Percentiles rank a stretch among this genome's conserved stretches.
phyloP scores from a whole-genome alignment of 2,113 vertebrate genomes.

The Lepus europaeus region DNA sequence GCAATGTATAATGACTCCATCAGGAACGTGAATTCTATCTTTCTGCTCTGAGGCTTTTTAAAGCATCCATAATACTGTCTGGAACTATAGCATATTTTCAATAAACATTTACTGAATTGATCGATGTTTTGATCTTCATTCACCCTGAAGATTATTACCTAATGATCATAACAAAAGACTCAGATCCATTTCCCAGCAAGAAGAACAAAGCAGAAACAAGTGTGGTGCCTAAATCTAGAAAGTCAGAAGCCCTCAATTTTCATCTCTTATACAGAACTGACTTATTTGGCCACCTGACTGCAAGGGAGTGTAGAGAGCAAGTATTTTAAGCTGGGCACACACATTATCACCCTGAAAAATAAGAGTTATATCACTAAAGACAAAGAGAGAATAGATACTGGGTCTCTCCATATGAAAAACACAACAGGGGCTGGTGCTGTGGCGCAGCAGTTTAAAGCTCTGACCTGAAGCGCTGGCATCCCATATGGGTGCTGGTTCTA shows the following conservation, averaged over 20 bases:
- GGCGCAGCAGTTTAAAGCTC: no score
- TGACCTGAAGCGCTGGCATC: no score
- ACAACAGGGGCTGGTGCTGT: no score
- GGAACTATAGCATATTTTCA: neutral
- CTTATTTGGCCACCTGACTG: conserved; percentile 37
- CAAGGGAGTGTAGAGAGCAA: conserved; percentile 59
- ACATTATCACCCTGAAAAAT: neutral
- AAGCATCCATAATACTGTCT: neutral
- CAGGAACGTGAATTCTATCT: neutral
- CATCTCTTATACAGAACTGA: conserved; percentile 45
- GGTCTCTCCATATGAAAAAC: neutral
- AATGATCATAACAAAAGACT: neutral
- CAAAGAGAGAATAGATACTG: conserved; percentile 16
- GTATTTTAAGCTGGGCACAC: conserved; percentile 58
- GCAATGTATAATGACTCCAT: neutral
- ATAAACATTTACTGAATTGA: conserved; percentile 7
- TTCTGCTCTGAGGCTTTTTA: neutral
- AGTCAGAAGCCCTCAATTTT: conserved; percentile 28
- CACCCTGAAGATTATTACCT: conserved; percentile 4
- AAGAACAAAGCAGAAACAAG: conserved; percentile 40
- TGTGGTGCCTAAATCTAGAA: neutral
- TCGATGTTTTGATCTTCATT: neutral
- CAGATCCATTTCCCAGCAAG: neutral
- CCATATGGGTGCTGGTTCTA: no score
- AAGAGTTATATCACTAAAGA: conserved; percentile 43